Percentiles rank a stretch among this genome's conserved stretches.
Conservation (phyloP, 2,888 invertebrate genomes). For the Ditula angustiorana region DNA sequence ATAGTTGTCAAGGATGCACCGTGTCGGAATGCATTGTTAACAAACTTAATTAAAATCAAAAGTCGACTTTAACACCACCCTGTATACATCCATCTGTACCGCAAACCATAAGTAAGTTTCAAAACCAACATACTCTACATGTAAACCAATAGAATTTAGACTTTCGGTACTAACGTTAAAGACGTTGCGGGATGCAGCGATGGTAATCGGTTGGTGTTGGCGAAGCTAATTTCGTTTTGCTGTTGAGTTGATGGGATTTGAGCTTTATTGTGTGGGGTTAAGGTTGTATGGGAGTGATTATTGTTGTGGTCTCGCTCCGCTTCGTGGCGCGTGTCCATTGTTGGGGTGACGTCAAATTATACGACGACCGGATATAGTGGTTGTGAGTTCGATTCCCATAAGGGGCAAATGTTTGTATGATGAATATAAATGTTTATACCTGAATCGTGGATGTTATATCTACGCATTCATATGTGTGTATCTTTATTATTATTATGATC, state of each 20-base stretch:
- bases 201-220: constrained; percentile 50
- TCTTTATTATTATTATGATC: too few species aligned
- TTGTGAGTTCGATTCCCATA: too few species aligned
- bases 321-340: constrained; percentile 59
- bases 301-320: constrained; percentile 41
- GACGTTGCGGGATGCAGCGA: constrained; percentile 58
- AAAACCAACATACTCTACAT: constrained; percentile 43
- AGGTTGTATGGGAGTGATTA: constrained; percentile 41
- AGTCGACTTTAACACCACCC: constrained; percentile 40
- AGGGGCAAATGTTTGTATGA: constrained; percentile 7
- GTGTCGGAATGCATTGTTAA: constrained; percentile 33
- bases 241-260: constrained; percentile 13
- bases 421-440: neutral
- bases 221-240: constrained; percentile 37
- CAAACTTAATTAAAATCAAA: constrained; percentile 38
- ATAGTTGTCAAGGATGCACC: constrained; percentile 52
- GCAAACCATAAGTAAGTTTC: constrained; percentile 31
- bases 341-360: constrained; percentile 48
- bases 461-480: too few species aligned
- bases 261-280: constrained; percentile 21
- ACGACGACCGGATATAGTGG: too few species aligned
- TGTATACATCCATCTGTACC: constrained; percentile 40
- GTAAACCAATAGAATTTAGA: constrained; percentile 60
- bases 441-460: too few species aligned
- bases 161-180: constrained; percentile 61